These are phyloP conservation scores for Ptiloglossa arizonensis DNA, from an alignment of 1,140 invertebrate genomes.

Conservation along the genomic window DNA sequence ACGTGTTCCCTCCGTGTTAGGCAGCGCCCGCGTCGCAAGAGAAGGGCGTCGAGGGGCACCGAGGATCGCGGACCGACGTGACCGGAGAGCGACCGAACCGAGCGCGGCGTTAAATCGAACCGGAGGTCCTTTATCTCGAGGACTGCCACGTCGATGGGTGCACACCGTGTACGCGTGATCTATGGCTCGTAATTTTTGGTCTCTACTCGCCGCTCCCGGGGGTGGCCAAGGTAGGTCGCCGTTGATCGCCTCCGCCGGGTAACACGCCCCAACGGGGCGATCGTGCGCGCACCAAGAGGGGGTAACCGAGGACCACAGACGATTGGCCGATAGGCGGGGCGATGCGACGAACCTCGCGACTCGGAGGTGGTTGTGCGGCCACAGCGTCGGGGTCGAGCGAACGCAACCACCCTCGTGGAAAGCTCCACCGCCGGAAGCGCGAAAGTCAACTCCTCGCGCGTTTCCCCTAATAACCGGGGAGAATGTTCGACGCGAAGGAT, in stretches of 20 bases:
- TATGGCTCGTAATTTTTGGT: constrained; percentile 68
- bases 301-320: constrained; percentile 26
- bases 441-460: constrained; percentile 66
- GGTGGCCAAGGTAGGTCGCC: constrained; percentile 40
- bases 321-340: constrained; percentile 75
- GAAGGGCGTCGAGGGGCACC: neutral
- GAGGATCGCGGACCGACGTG: neutral
- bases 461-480: constrained; percentile 44
- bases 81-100: too few species aligned
- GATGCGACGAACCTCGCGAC: constrained; percentile 50
- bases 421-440: constrained; percentile 40
- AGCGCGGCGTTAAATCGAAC: neutral
- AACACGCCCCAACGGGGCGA: constrained; percentile 49
- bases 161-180: constrained; percentile 44
- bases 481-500: constrained; percentile 8
- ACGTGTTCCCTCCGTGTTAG: neutral
- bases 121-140: constrained; percentile 32
- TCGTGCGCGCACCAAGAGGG: constrained; percentile 36
- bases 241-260: constrained; percentile 51
- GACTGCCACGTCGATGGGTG: constrained; percentile 10
- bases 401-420: constrained; percentile 43
- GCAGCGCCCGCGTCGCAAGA: neutral
- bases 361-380: constrained; percentile 40
- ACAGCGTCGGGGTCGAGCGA: constrained; percentile 24
- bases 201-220: constrained; percentile 38